Conservation (phyloP, 2,113 vertebrate genomes). For the Elaphurus davidianus region DNA sequence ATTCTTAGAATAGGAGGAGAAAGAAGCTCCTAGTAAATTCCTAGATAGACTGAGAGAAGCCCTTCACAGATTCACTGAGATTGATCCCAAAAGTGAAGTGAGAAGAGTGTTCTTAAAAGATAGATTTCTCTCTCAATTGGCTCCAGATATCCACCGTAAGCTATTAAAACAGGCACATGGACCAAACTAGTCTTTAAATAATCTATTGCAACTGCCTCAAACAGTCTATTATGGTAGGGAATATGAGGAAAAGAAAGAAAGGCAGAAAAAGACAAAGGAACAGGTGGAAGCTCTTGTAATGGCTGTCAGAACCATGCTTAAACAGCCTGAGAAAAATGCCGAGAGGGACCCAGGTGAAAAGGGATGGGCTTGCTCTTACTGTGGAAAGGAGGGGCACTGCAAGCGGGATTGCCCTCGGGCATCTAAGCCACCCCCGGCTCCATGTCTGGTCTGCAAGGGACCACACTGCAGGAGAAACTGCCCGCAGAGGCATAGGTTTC, state of each 20-base stretch:
- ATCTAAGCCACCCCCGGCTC: rapidly evolving
- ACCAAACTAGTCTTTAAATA: neutral
- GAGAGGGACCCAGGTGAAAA: neutral
- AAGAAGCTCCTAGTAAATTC: neutral
- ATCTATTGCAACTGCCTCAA: neutral
- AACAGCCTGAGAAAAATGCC: neutral
- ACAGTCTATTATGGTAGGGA: neutral
- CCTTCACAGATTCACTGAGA: neutral
- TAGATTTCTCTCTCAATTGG: neutral
- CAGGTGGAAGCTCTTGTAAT: neutral
- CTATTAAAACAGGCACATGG: neutral
- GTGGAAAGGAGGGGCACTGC: neutral
- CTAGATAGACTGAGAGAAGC: neutral
- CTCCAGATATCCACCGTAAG: neutral
- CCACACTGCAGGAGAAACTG: neutral
- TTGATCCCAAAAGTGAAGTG: neutral
- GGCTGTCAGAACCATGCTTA: neutral
- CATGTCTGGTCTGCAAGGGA: neutral
- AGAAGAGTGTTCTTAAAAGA: neutral
- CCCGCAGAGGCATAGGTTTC: rapidly evolving
- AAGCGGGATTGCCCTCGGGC: neutral
- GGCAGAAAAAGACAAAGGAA: neutral
- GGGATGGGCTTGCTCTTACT: neutral
- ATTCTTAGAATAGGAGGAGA: neutral
- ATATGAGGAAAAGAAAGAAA: neutral